A percentile compares a stretch with the other conserved stretches of the same genome.
Evolutionary conservation across 1,140 invertebrate species (phyloP).

Genomic region (Trichonephila clavata): DNA sequence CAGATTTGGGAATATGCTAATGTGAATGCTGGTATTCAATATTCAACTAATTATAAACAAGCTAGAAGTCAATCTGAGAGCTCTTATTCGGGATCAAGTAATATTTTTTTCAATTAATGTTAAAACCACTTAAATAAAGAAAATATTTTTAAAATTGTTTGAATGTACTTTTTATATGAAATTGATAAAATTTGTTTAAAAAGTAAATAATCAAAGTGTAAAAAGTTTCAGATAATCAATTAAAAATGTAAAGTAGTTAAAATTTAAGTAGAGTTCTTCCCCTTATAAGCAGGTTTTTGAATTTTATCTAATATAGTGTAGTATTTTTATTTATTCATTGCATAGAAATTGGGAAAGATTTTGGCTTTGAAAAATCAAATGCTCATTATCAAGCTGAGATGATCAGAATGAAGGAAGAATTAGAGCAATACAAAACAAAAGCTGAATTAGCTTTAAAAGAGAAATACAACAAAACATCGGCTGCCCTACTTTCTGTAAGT

Average conservation of each 20-base stretch:
- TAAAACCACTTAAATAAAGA: too few relatives aligned
- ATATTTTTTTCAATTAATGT: not conserved
- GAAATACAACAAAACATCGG: slow-evolving; percentile 58
- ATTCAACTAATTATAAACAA: not conserved
- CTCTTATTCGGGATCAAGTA: not conserved
- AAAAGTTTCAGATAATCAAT: not conserved
- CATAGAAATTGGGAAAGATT: slow-evolving; percentile 31
- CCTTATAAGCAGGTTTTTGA: not conserved
- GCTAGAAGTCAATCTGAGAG: not conserved
- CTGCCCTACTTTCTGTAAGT: slow-evolving; percentile 65
- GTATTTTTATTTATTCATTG: not conserved
- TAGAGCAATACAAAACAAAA: slow-evolving; percentile 82
- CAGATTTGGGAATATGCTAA: slow-evolving; percentile 43
- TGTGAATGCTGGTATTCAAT: slow-evolving; percentile 23
- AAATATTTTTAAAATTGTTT: not conserved
- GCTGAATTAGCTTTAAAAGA: slow-evolving; percentile 79
- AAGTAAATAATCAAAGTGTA: not conserved
- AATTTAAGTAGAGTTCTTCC: not conserved
- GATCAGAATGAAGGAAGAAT: slow-evolving; percentile 81
- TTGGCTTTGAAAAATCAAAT: slow-evolving; percentile 66
- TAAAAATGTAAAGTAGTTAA: not conserved
- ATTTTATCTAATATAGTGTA: not conserved
- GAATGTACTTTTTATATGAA: too few relatives aligned
- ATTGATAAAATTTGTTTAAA: too few relatives aligned
- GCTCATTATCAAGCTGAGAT: slow-evolving; percentile 80